These are phyloP conservation scores for Acestrorhynchus altus DNA, from an alignment of 2,797 vertebrate genomes.

Conservation along the genomic window DNA sequence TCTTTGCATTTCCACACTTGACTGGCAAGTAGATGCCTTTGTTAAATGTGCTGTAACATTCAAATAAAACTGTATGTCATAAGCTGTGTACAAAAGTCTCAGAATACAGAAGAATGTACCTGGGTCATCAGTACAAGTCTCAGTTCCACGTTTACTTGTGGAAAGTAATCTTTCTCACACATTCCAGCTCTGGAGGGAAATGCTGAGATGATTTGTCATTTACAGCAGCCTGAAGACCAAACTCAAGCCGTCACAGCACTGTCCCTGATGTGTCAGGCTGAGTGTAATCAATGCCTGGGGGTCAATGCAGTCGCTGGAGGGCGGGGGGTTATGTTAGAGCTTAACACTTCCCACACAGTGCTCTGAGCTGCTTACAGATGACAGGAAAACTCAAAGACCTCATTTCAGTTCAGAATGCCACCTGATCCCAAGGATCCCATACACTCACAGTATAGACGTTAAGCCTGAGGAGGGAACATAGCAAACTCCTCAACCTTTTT, in stretches of 20 bases:
- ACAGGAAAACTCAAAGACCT: conserved; percentile 1
- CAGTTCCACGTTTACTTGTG: neutral
- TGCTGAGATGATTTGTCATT: conserved; percentile 10
- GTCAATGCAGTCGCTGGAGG: conserved; percentile 72
- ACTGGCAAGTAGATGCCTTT: too few species aligned
- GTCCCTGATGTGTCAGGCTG: conserved; percentile 61
- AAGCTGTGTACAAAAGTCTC: too few species aligned
- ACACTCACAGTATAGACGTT: neutral
- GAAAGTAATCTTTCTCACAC: neutral
- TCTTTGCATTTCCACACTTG: too few species aligned
- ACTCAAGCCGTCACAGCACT: conserved; percentile 58
- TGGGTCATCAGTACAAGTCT: neutral
- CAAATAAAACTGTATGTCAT: too few species aligned
- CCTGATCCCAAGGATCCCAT: conserved; percentile 35
- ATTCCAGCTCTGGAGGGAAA: neutral
- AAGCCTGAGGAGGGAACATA: neutral
- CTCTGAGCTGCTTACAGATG: conserved; percentile 51
- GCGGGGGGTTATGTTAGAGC: conserved; percentile 49
- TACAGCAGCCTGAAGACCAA: conserved; percentile 52
- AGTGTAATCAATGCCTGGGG: conserved; percentile 70
- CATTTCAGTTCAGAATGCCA: conserved; percentile 3
- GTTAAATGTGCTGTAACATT: too few species aligned
- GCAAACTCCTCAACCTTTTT: neutral
- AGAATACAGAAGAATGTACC: neutral
- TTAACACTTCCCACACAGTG: conserved; percentile 68